Base-by-base conservation (phyloP, 2,113 vertebrate genomes). In the Hippocampus zosterae region DNA sequence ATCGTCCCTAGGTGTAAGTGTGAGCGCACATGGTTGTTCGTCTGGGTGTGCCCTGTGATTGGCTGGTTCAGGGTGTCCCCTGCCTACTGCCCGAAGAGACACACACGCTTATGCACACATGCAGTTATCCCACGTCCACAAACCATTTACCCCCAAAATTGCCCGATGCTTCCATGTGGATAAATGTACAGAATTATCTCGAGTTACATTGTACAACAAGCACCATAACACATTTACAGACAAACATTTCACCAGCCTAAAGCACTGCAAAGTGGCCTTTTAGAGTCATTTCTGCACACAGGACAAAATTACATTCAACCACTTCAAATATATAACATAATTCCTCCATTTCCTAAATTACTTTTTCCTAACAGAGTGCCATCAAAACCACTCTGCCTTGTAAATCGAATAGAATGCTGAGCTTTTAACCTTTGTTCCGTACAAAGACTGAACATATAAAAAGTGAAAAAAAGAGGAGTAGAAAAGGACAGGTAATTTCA, bases 311-410 rank as follows among this genome's bases (percentile, higher is more conserved):
- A 72, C 75, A 84, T 79, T 81, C 76, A 83, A 75, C 68, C 81
- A 78, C 84, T 87, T 70, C 68, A 85, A 87, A 78, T 76, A 57
- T 42, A 72, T 55, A 82, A 82, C 77, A 71, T 78, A 78, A 85
- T 88, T 88, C 82, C 66, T 70, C 73, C 48, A 62, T 85, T 91
- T 88, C 83, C 82, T 78, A 69, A 57, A 77, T 74, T 67, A 72
- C 81, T 86, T 88, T 86, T 44, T 87, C 67, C 70, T 74, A 84
- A 83, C 84, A 86, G 65, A 79, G 64, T 72, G 72, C 75, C 73
- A 76, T 52, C 71, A 88, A 84, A 86, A 84, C 70, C 81, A 81
- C 80, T 81, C 69, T 71, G 69, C 64, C 21, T 73, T 75, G 72
- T 56, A 78, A 70, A 68, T 80, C 67, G 5, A 68, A 52, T 67